These are phyloP conservation scores for Empidonax alnorum DNA, from an alignment of 2,113 vertebrate species.

Conservation along the genomic window DNA sequence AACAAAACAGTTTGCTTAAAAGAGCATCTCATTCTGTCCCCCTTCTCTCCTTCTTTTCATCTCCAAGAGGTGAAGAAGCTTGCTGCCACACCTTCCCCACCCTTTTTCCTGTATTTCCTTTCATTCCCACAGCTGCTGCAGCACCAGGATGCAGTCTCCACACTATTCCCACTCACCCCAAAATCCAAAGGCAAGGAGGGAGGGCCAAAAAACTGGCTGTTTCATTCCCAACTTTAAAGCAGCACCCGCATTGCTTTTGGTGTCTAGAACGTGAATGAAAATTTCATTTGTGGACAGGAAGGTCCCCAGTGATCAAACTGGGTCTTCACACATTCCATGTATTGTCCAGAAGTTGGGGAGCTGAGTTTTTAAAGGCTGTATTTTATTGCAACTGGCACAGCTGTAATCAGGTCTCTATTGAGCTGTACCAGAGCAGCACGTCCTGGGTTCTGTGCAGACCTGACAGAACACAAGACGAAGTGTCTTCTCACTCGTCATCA, in stretches of 20 bases:
- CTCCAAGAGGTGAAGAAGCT: not conserved
- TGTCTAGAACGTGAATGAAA: not conserved
- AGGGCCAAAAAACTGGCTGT: not conserved
- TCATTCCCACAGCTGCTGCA: not conserved
- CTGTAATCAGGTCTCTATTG: not conserved
- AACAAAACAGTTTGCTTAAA: not conserved
- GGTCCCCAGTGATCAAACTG: not conserved
- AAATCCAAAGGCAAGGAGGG: not conserved
- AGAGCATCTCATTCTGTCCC: not conserved
- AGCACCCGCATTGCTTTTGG: not conserved
- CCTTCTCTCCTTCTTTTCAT: not conserved
- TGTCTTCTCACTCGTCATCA: conserved; percentile 20
- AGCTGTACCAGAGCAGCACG: not conserved
- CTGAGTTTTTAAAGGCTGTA: not conserved
- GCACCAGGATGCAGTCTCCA: not conserved
- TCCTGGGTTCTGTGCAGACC: not conserved
- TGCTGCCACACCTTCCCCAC: not conserved
- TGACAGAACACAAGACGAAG: not conserved
- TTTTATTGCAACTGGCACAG: not conserved
- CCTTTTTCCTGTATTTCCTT: not conserved
- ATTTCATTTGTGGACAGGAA: not conserved
- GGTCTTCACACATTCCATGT: not conserved
- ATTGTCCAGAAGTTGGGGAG: not conserved
- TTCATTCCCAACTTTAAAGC: not conserved
- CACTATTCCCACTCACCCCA: not conserved